These are phyloP conservation scores for Pseudoatta argentina DNA, from an alignment of 1,140 invertebrate genomes.

Conservation along the genomic window DNA sequence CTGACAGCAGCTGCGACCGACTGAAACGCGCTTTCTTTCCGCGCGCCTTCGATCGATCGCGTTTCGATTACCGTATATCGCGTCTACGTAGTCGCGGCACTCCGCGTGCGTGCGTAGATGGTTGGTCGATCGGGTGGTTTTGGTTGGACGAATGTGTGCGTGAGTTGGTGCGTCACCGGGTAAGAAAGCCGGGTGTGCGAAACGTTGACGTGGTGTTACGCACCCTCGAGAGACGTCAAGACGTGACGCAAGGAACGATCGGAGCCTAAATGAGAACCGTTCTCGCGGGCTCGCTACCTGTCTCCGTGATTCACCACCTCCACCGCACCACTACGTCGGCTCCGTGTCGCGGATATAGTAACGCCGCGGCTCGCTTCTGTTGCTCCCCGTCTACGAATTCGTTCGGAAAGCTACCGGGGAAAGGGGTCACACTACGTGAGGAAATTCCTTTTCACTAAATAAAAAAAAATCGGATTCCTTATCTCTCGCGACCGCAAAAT, in stretches of 20 bases:
- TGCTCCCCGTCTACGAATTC: conserved; percentile 9
- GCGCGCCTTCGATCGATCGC: conserved; percentile 39
- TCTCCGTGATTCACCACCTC: conserved; percentile 6
- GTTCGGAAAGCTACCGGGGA: neutral
- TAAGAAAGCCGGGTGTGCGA: neutral
- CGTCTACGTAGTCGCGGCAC: neutral
- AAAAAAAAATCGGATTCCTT: neutral
- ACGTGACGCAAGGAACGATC: conserved; percentile 33
- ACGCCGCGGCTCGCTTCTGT: conserved; percentile 1
- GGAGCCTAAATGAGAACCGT: conserved; percentile 49
- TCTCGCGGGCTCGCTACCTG: conserved; percentile 19
- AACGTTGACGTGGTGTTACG: conserved; percentile 1
- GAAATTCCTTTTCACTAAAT: neutral
- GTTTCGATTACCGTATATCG: conserved; percentile 26
- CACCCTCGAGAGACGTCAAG: conserved; percentile 47
- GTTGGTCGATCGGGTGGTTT: neutral
- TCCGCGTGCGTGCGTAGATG: conserved; percentile 10
- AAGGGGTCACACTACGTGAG: neutral
- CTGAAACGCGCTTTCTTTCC: conserved; percentile 1
- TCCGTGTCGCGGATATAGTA: neutral
- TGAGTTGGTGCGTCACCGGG: neutral
- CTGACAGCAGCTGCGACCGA: neutral
- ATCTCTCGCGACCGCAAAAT: neutral
- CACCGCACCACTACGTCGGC: conserved; percentile 30
- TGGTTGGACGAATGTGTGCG: neutral